Percentiles rank a stretch among this genome's conserved stretches.
Conservation (phyloP, 2,888 invertebrate genomes). For the Andrena fulva region DNA sequence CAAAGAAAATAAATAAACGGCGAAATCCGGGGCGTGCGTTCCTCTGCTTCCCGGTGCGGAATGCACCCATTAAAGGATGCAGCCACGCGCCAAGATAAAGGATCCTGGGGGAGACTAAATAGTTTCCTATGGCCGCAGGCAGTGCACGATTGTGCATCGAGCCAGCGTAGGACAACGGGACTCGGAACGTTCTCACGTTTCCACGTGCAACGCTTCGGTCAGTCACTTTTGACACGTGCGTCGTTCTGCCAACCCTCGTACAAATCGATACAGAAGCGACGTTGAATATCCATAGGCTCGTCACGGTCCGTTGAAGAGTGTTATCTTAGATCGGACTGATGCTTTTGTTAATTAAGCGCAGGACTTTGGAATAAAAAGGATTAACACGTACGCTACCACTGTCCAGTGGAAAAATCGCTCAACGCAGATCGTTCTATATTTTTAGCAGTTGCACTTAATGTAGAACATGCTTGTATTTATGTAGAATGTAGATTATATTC, state of each 20-base stretch:
- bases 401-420: too few relatives aligned
- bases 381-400: too few relatives aligned
- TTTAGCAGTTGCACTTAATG: too few relatives aligned
- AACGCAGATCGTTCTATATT: too few relatives aligned
- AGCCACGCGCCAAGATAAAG: conserved; percentile 76
- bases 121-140: conserved; percentile 80
- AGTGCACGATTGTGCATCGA: conserved; percentile 77
- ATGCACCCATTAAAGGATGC: conserved; percentile 75
- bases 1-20: conserved; percentile 53
- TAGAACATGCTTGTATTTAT: too few relatives aligned
- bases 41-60: conserved; percentile 70
- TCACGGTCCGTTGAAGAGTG: neutral
- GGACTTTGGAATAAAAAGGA: neutral
- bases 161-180: conserved; percentile 63
- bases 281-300: neutral
- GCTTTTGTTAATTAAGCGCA: neutral
- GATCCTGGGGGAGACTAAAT: conserved; percentile 74
- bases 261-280: neutral
- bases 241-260: conserved; percentile 2
- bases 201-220: conserved; percentile 30
- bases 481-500: too few relatives aligned
- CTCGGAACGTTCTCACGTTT: conserved; percentile 76
- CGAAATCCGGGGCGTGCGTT: conserved; percentile 67
- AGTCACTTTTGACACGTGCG: conserved; percentile 33
- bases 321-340: neutral